phyloP scores from a whole-genome alignment of 1,140 invertebrate species.

The Sinonovacula constricta region DNA sequence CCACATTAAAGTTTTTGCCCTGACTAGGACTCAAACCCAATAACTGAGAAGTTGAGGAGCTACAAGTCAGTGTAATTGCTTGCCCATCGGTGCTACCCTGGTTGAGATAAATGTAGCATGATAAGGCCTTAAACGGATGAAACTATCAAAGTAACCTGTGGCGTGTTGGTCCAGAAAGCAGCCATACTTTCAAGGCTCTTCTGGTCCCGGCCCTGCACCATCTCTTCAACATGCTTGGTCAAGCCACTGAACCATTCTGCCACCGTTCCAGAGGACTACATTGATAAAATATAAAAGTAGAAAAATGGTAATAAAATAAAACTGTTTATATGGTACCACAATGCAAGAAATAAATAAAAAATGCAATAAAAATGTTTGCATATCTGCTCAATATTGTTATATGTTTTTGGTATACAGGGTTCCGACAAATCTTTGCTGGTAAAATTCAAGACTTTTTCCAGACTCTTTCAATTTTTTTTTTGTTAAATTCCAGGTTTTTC shows the following conservation, averaged over 20 bases:
- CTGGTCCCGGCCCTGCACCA: conserved; percentile 84
- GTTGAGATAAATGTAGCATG: neutral
- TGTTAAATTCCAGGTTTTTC: too few relatives aligned
- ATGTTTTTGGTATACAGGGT: too few relatives aligned
- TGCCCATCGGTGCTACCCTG: neutral
- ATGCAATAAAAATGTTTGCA: neutral
- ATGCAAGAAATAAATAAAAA: neutral
- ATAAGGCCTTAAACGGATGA: neutral
- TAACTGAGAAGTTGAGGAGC: neutral
- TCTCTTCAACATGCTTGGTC: conserved; percentile 85
- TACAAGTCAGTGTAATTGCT: neutral
- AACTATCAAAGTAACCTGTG: conserved; percentile 70
- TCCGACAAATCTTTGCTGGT: too few relatives aligned
- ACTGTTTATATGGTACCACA: neutral
- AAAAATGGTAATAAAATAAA: neutral
- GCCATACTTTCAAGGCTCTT: conserved; percentile 83
- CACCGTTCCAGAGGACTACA: conserved; percentile 88
- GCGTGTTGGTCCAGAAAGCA: conserved; percentile 79
- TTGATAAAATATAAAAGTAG: conserved; percentile 53
- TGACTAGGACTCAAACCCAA: neutral
- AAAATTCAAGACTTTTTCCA: too few relatives aligned
- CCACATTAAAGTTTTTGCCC: too few relatives aligned
- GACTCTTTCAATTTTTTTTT: too few relatives aligned
- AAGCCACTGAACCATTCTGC: conserved; percentile 93
- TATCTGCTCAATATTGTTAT: neutral